Percentiles rank a stretch among this genome's conserved stretches.
These are phyloP conservation scores for Dendrolimus pini DNA, from an alignment of 2,888 invertebrate genomes.

Conservation along the genomic window DNA sequence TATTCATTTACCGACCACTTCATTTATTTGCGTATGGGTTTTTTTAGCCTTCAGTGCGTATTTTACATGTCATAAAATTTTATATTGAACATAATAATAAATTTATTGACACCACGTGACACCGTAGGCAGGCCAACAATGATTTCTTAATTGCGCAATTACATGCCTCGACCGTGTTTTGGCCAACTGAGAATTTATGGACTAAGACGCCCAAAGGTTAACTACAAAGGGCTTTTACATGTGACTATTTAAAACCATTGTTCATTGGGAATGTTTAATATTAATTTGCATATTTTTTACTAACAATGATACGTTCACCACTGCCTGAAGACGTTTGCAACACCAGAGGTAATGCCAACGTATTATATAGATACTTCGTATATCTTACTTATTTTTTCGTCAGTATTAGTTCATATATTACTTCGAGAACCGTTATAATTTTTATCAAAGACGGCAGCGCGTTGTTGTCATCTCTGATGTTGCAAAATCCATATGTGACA, in stretches of 20 bases:
- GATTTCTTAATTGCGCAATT: not conserved
- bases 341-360: too few species aligned
- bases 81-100: slow-evolving; percentile 22
- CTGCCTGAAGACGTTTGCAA: too few species aligned
- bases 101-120: slow-evolving; percentile 25
- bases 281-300: too few species aligned
- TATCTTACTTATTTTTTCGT: too few species aligned
- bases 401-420: too few species aligned
- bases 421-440: too few species aligned
- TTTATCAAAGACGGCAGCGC: too few species aligned
- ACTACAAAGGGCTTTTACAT: not conserved
- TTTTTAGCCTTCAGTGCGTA: slow-evolving; percentile 39
- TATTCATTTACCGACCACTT: slow-evolving; percentile 55
- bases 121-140: not conserved
- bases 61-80: slow-evolving; percentile 30
- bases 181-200: not conserved
- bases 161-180: not conserved
- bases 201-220: not conserved
- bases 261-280: too few species aligned
- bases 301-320: too few species aligned
- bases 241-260: not conserved
- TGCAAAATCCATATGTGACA: too few species aligned
- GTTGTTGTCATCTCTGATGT: too few species aligned
- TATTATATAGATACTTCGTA: too few species aligned
- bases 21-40: slow-evolving; percentile 45